Evolutionary conservation across 2,888 invertebrate species (phyloP).

Genomic region (Leucoma salicis): DNA sequence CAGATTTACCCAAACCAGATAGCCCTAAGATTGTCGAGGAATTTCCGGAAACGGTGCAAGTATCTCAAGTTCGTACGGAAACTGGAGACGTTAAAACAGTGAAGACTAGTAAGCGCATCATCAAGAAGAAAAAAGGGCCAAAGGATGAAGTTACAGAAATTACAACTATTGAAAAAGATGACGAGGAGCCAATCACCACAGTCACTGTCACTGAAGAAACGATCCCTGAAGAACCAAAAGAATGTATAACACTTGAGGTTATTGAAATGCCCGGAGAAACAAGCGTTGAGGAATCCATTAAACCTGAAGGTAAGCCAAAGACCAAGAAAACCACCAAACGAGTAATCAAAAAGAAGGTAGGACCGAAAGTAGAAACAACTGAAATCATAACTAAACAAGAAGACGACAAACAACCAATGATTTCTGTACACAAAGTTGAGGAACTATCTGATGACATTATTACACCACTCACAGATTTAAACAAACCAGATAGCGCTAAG

Average conservation of each 20-base stretch:
- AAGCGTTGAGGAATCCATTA: neutral
- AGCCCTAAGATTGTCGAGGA: slow-evolving; percentile 39
- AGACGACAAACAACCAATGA: neutral
- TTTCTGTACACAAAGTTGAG: neutral
- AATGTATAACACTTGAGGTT: too few relatives aligned
- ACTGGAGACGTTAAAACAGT: slow-evolving; percentile 41
- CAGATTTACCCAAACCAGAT: slow-evolving; percentile 25
- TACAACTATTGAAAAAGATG: slow-evolving; percentile 29
- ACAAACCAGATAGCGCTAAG: slow-evolving; percentile 2
- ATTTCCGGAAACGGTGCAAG: slow-evolving; percentile 20
- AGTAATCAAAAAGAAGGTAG: slow-evolving; percentile 12
- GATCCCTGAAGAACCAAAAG: neutral
- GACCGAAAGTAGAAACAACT: neutral
- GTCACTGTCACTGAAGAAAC: slow-evolving; percentile 11
- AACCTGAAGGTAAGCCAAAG: slow-evolving; percentile 28
- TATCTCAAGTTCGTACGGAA: slow-evolving; percentile 27
- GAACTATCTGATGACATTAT: slow-evolving; percentile 1
- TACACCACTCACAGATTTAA: neutral
- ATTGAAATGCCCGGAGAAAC: slow-evolving; percentile 5
- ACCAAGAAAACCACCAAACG: slow-evolving; percentile 39
- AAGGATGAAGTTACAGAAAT: slow-evolving; percentile 36
- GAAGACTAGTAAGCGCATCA: slow-evolving; percentile 39
- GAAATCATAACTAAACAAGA: slow-evolving; percentile 1
- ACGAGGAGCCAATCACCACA: slow-evolving; percentile 16
- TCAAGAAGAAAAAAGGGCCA: slow-evolving; percentile 32